Percentiles rank a stretch among this genome's conserved stretches.
phyloP scores from a whole-genome alignment of 92 coral and sea anemone genomes.

The Phymanthus crucifer region DNA sequence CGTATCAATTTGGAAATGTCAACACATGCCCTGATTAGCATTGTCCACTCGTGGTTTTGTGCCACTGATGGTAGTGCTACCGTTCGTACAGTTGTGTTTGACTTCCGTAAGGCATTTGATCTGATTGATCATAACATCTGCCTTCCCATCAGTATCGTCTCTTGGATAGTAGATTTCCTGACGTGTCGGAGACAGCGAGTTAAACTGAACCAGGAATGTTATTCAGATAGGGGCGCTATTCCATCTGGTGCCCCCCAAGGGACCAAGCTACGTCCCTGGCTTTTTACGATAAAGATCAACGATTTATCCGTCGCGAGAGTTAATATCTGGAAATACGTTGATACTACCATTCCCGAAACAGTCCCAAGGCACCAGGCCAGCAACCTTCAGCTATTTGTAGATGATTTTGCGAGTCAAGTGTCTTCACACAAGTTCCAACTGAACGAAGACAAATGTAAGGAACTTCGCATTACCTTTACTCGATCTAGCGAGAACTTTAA shows the following conservation, averaged over 20 bases:
- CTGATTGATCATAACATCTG: slow-evolving; percentile 35
- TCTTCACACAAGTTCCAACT: slow-evolving; percentile 17
- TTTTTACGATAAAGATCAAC: slow-evolving; percentile 26
- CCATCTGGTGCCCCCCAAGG: slow-evolving; percentile 38
- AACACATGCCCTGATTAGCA: slow-evolving; percentile 32
- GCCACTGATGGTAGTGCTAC: slow-evolving; percentile 34
- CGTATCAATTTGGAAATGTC: slow-evolving; percentile 15
- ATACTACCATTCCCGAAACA: slow-evolving; percentile 16
- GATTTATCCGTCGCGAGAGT: slow-evolving; percentile 5
- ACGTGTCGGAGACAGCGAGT: background rate
- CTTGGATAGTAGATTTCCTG: slow-evolving; percentile 20
- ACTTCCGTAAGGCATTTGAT: slow-evolving; percentile 43
- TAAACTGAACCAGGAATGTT: slow-evolving; percentile 33
- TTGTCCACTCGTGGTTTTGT: background rate
- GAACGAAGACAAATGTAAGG: slow-evolving; percentile 22
- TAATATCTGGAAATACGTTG: slow-evolving; percentile 36
- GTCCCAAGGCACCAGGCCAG: slow-evolving; percentile 16
- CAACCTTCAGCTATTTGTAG: slow-evolving; percentile 28
- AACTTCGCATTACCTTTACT: background rate
- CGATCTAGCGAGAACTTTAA: background rate
- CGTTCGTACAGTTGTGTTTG: slow-evolving; percentile 33
- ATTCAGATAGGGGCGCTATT: slow-evolving; percentile 3
- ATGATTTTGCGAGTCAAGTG: slow-evolving; percentile 12
- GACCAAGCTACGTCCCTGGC: slow-evolving; percentile 32
- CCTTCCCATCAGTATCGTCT: background rate